Percentiles rank a stretch among this genome's conserved stretches.
phyloP scores from a whole-genome alignment of 2,888 invertebrate genomes.

The Tholera decimalis region DNA sequence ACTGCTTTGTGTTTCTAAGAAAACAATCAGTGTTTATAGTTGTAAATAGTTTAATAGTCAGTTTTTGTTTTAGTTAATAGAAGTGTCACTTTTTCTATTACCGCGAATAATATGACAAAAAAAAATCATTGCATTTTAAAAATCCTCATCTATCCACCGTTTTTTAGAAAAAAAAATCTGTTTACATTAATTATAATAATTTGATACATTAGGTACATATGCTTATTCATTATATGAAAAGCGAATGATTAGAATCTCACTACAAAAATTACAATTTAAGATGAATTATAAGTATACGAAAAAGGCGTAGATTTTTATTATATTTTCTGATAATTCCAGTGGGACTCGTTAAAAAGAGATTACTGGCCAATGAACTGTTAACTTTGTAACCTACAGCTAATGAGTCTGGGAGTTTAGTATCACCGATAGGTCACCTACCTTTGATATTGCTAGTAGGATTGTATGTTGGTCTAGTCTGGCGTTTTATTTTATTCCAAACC shows the following conservation, averaged over 20 bases:
- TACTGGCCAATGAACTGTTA: constrained; percentile 45
- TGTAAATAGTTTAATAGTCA: no score
- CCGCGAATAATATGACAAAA: no score
- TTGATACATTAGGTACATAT: no score
- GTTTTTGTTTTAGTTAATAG: no score
- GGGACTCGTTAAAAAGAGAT: constrained; percentile 59
- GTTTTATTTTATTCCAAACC: background rate
- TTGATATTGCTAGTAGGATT: background rate
- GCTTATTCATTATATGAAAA: background rate
- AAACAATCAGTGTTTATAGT: no score
- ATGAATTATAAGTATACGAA: constrained; percentile 5
- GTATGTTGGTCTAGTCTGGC: background rate
- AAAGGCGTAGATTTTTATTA: constrained; percentile 23
- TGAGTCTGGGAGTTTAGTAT: constrained; percentile 15
- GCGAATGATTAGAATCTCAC: background rate
- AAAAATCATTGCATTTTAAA: no score
- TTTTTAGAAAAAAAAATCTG: no score
- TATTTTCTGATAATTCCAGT: constrained; percentile 19
- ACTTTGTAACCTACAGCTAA: constrained; percentile 46
- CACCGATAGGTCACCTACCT: constrained; percentile 12
- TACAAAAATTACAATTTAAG: background rate
- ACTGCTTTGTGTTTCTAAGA: no score
- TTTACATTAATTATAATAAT: no score
- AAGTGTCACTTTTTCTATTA: no score
- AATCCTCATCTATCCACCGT: no score